A percentile compares a stretch with the other conserved stretches of the same genome.
Evolutionary conservation across 1,140 invertebrate genomes (phyloP).

Genomic region (Aphaenogaster rudis): DNA sequence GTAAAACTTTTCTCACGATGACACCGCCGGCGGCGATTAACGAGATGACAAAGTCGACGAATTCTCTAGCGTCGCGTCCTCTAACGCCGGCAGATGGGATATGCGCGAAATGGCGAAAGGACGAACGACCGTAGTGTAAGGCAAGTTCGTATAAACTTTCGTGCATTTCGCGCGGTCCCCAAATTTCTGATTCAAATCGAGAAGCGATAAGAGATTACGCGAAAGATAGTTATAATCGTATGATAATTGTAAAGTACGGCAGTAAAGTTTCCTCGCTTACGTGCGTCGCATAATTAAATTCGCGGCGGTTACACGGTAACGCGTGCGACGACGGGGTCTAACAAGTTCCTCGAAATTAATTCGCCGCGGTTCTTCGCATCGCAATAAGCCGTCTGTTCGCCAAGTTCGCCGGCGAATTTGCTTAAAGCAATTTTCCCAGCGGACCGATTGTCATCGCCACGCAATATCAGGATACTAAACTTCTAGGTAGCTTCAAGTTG

Average conservation of each 20-base stretch:
- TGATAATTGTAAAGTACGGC: slow-evolving; percentile 56
- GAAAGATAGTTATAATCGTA: slow-evolving; percentile 57
- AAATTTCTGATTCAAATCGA: slow-evolving; percentile 48
- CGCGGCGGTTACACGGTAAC: slow-evolving; percentile 72
- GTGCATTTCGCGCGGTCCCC: not conserved
- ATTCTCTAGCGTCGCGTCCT: not conserved
- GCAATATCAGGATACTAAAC: slow-evolving; percentile 39
- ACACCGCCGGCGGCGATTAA: slow-evolving; percentile 66
- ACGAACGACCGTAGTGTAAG: not conserved
- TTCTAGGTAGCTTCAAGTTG: slow-evolving; percentile 39
- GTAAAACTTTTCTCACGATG: slow-evolving; percentile 39
- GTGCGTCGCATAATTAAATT: slow-evolving; percentile 73
- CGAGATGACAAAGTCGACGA: slow-evolving; percentile 62
- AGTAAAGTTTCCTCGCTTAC: slow-evolving; percentile 58
- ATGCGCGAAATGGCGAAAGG: not conserved
- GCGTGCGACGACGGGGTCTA: slow-evolving; percentile 72
- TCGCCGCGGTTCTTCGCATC: slow-evolving; percentile 61
- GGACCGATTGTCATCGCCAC: slow-evolving; percentile 63
- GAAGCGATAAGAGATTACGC: slow-evolving; percentile 32
- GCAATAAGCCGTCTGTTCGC: slow-evolving; percentile 56
- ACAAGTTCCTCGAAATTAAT: slow-evolving; percentile 76
- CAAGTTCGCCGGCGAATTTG: slow-evolving; percentile 48
- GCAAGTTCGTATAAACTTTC: not conserved
- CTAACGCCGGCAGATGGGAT: not conserved
- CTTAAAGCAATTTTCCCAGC: slow-evolving; percentile 67